phyloP scores from a whole-genome alignment of 2,113 vertebrate genomes.

The Microcebus griseorufus region DNA sequence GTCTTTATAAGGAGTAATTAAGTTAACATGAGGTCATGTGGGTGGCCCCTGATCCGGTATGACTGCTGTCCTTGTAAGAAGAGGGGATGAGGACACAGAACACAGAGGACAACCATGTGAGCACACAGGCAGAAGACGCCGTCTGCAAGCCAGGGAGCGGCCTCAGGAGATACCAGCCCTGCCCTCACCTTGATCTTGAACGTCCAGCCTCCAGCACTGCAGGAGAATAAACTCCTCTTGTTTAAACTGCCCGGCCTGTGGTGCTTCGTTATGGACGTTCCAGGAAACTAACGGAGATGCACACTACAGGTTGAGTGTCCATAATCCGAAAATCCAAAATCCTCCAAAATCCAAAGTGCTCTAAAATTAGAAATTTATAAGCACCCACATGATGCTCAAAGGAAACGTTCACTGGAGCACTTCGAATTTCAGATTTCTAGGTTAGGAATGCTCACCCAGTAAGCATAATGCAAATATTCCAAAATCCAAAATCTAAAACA shows the following conservation, averaged over 20 bases:
- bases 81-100: not conserved
- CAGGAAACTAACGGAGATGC: not conserved
- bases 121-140: not conserved
- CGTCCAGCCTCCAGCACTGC: not conserved
- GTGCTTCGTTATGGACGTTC: not conserved
- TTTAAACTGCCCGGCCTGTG: not conserved
- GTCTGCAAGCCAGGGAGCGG: not conserved
- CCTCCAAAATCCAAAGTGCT: not conserved
- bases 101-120: rapidly evolving
- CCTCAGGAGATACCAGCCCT: not conserved
- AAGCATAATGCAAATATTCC: not conserved
- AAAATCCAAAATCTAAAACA: not conserved
- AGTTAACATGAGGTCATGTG: not conserved
- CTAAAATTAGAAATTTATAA: not conserved
- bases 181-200: rapidly evolving
- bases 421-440: not conserved
- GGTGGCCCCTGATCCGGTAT: not conserved
- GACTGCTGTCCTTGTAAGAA: not conserved
- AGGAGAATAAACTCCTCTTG: too few species aligned
- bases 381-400: not conserved
- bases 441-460: not conserved
- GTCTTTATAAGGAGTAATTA: not conserved
- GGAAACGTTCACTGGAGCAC: not conserved
- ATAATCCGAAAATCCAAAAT: not conserved
- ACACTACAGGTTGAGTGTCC: not conserved